Evolutionary conservation across 1,140 invertebrate genomes (phyloP).

Genomic region (Nylanderia fulva): DNA sequence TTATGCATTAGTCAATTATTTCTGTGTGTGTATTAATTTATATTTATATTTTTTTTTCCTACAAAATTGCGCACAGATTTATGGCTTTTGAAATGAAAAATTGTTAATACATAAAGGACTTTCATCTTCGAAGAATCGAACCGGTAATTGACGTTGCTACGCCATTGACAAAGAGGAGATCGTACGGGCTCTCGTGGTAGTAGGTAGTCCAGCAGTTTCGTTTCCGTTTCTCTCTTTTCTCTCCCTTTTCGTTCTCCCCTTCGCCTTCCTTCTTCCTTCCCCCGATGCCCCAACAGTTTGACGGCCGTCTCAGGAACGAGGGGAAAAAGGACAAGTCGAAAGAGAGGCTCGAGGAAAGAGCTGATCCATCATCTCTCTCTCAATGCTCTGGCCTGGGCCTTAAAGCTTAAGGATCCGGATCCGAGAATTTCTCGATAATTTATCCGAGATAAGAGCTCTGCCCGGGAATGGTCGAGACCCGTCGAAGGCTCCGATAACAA

Average conservation of each 20-base stretch:
- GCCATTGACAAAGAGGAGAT: slow-evolving; percentile 57
- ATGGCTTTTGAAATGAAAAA: neutral
- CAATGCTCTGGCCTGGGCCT: slow-evolving; percentile 29
- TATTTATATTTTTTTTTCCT: too few species aligned
- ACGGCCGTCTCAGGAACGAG: slow-evolving; percentile 64
- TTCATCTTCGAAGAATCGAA: neutral
- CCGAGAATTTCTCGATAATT: slow-evolving; percentile 65
- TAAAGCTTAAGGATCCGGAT: slow-evolving; percentile 61
- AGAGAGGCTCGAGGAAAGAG: slow-evolving; percentile 60
- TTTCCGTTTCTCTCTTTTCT: slow-evolving; percentile 62
- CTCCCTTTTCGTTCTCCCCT: neutral
- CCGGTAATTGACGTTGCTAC: slow-evolving; percentile 50
- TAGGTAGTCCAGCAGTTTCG: slow-evolving; percentile 58
- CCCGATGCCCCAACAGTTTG: slow-evolving; percentile 27
- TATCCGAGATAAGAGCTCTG: slow-evolving; percentile 57
- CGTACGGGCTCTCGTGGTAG: slow-evolving; percentile 25
- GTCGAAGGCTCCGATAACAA: slow-evolving; percentile 40
- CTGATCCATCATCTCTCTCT: slow-evolving; percentile 65
- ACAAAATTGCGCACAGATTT: neutral
- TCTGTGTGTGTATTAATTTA: too few species aligned
- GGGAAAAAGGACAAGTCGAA: slow-evolving; percentile 59
- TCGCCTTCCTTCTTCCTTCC: neutral
- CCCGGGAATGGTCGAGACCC: neutral
- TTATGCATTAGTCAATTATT: neutral
- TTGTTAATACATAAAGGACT: neutral